Percentiles rank a stretch among this genome's conserved stretches.
These are phyloP conservation scores for Habroteleia sp. DNA, from an alignment of 2,888 invertebrate species.

Conservation along the genomic window DNA sequence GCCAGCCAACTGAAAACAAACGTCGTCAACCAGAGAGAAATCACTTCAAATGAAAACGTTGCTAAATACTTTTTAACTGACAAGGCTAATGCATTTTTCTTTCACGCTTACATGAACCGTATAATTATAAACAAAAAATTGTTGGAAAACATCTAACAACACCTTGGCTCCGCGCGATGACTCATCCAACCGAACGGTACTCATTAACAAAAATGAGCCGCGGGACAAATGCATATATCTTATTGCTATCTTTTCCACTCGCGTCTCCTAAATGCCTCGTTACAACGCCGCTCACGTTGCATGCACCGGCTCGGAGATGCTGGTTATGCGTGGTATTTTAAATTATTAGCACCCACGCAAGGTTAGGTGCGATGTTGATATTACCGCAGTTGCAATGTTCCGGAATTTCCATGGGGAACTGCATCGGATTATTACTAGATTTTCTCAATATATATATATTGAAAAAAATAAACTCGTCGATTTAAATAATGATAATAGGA, in stretches of 20 bases:
- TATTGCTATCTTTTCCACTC: conserved; percentile 7
- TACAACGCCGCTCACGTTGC: conserved; percentile 17
- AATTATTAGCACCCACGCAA: conserved; percentile 43
- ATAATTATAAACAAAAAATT: too few relatives aligned
- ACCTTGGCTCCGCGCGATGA: neutral
- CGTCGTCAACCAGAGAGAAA: too few relatives aligned
- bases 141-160: too few relatives aligned
- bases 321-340: conserved; percentile 31
- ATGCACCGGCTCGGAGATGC: neutral
- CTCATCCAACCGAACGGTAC: conserved; percentile 10
- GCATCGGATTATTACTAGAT: too few relatives aligned
- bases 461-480: too few relatives aligned
- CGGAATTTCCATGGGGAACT: conserved; percentile 13
- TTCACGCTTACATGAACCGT: too few relatives aligned
- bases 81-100: too few relatives aligned
- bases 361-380: conserved; percentile 19
- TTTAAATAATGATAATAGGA: too few relatives aligned
- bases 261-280: conserved; percentile 30
- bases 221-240: conserved; percentile 23
- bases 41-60: too few relatives aligned
- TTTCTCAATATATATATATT: too few relatives aligned
- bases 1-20: too few relatives aligned
- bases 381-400: conserved; percentile 8
- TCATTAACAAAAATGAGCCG: conserved; percentile 27
- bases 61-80: too few relatives aligned